Percentiles rank a stretch among this genome's conserved stretches.
Evolutionary conservation across 2,888 invertebrate genomes (phyloP).

Genomic region (Dioctria rufipes): DNA sequence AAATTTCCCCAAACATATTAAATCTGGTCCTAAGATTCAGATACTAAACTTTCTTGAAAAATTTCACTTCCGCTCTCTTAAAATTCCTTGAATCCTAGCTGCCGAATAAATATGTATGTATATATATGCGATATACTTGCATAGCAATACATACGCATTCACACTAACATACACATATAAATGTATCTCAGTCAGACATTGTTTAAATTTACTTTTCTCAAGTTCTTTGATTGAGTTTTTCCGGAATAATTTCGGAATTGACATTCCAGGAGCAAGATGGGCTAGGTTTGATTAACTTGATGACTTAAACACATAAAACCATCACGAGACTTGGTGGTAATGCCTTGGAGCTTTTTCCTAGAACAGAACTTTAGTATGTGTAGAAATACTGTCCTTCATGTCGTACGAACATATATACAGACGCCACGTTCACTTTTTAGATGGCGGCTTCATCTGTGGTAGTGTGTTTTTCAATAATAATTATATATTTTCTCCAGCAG

Average conservation of each 20-base stretch:
- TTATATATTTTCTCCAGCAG: background rate
- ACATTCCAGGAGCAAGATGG: constrained; percentile 14
- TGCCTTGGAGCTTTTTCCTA: background rate
- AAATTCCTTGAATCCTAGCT: too few species aligned
- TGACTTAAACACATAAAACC: constrained; percentile 28
- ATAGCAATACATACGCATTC: too few species aligned
- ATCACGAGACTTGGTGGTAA: background rate
- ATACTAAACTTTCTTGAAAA: too few species aligned
- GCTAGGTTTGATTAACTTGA: constrained; percentile 39
- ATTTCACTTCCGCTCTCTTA: too few species aligned
- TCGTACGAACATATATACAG: background rate
- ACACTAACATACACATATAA: too few species aligned
- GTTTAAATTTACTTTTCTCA: constrained; percentile 33
- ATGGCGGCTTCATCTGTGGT: background rate
- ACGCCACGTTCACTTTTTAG: background rate
- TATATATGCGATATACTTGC: too few species aligned
- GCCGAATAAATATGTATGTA: too few species aligned
- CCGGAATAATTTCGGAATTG: constrained; percentile 28
- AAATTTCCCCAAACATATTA: too few species aligned
- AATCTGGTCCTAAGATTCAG: too few species aligned
- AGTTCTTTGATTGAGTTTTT: constrained; percentile 39
- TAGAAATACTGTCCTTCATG: background rate
- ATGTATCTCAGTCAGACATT: background rate
- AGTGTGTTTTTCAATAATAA: constrained; percentile 5
- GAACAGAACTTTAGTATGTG: background rate